A percentile compares a stretch with the other conserved stretches of the same genome.
These are phyloP conservation scores for Boloria euphrosyne DNA, from an alignment of 2,888 invertebrate genomes.

Conservation along the genomic window DNA sequence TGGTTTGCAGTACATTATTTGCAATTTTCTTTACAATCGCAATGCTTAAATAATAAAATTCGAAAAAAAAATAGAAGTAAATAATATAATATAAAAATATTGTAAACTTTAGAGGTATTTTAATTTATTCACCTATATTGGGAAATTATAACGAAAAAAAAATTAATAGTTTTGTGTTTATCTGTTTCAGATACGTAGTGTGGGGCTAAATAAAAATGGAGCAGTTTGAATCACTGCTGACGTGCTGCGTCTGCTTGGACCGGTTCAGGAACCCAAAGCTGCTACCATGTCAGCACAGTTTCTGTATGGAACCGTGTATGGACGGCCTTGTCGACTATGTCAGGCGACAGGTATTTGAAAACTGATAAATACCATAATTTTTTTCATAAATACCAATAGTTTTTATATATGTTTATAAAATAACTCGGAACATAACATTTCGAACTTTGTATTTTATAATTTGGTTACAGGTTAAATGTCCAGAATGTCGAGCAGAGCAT, in stretches of 20 bases:
- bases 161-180: too few species aligned
- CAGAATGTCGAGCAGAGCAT: slow-evolving; percentile 98
- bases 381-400: too few species aligned
- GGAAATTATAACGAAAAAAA: too few species aligned
- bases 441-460: not conserved
- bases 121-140: too few species aligned
- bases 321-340: slow-evolving; percentile 98
- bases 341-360: slow-evolving; percentile 88
- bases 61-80: too few species aligned
- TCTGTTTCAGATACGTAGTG: slow-evolving; percentile 65
- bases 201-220: slow-evolving; percentile 84
- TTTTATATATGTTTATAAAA: not conserved
- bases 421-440: slow-evolving; percentile 3
- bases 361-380: too few species aligned
- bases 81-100: too few species aligned
- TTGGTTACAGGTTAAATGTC: slow-evolving; percentile 92
- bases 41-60: too few species aligned
- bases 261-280: slow-evolving; percentile 98
- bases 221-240: slow-evolving; percentile 98
- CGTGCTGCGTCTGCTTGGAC: slow-evolving; percentile 99
- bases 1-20: too few species aligned
- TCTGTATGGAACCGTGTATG: slow-evolving; percentile 99
- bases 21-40: too few species aligned
- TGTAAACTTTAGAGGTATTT: too few species aligned
- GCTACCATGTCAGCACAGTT: slow-evolving; percentile 99